phyloP scores from a whole-genome alignment of 2,797 vertebrate genomes.

The Esox lucius region DNA sequence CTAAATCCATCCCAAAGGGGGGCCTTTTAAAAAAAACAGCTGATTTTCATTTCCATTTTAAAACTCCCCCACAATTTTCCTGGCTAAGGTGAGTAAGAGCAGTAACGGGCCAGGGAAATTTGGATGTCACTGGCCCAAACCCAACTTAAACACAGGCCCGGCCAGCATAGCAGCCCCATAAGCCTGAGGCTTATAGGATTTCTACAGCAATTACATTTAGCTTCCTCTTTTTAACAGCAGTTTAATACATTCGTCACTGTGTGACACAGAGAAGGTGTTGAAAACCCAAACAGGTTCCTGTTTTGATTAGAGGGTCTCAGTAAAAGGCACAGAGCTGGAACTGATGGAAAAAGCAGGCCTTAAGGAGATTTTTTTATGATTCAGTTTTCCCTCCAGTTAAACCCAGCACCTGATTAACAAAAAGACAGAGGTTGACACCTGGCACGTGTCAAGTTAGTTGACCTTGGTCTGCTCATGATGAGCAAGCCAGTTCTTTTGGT shows the following conservation, averaged over 20 bases:
- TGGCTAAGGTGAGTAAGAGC: slow-evolving; percentile 46
- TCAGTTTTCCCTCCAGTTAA: too few species aligned
- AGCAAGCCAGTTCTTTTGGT: too few species aligned
- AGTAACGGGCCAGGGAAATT: slow-evolving; percentile 36
- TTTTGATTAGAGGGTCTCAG: too few species aligned
- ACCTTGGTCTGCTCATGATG: too few species aligned
- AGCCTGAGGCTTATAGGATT: not conserved
- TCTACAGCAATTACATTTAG: not conserved
- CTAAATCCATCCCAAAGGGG: slow-evolving; percentile 31
- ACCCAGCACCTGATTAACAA: too few species aligned
- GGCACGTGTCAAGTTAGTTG: too few species aligned
- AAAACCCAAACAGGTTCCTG: too few species aligned
- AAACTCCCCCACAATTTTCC: slow-evolving; percentile 49
- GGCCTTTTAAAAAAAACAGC: slow-evolving; percentile 18
- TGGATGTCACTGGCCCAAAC: slow-evolving; percentile 23
- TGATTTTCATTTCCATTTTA: slow-evolving; percentile 52
- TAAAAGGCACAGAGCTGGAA: too few species aligned
- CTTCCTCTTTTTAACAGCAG: not conserved
- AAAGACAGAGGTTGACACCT: too few species aligned
- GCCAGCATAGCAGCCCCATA: not conserved
- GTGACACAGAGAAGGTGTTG: not conserved
- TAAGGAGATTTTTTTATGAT: too few species aligned
- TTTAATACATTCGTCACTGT: not conserved
- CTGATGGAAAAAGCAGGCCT: too few species aligned
- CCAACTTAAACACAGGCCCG: slow-evolving; percentile 28